Evolutionary conservation across 2,888 invertebrate species (phyloP), one percentile per base, ranked within the genome.

Genomic region (Junonia oenone): DNA sequence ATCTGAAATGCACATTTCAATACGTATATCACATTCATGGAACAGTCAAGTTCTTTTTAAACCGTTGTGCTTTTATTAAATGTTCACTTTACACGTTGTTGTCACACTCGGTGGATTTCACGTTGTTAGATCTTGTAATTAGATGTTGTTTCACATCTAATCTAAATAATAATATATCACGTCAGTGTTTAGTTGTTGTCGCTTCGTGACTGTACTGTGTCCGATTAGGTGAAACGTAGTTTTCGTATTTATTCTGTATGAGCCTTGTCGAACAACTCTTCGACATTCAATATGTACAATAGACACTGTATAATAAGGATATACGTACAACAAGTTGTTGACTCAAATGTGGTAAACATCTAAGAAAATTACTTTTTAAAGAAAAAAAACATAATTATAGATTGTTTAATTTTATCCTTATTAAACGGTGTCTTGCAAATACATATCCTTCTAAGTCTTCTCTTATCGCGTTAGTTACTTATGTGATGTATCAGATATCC

Each of bases 101-200:
- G 37, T 29, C 47, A 52, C 52, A 27, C 45, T 49, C 29, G 33
- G 49, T 51, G 45, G 26, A 40, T 56, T 56, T 22, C 52, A 55
- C 51, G 33, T 56, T 52, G 38, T 47, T 40, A 48, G 53, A n/a
- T 57, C 48, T 52, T 57, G 35, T 61, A 75, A 69, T 69, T 77
- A 73, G 68, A 66, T 73, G 67, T 68, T 72, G 73, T 68, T 69
- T 72, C 71, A 76, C 76, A 71, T 63, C 55, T 40, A 26, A 71
- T 63, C 55, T 40, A 26, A 43, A 64, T 66, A 67, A 66, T 68
- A 68, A 70, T 54, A 52, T 55, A 62, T 56, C 67, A 65, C 75
- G 66, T 87, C 69, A 77, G 72, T 86, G 86, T 86, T 88, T 84
- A 88, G 87, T 89, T 85, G 83, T 87, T 84, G 85, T 86, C 69